phyloP scores from a whole-genome alignment of 2,888 invertebrate genomes.

The Achlya flavicornis region DNA sequence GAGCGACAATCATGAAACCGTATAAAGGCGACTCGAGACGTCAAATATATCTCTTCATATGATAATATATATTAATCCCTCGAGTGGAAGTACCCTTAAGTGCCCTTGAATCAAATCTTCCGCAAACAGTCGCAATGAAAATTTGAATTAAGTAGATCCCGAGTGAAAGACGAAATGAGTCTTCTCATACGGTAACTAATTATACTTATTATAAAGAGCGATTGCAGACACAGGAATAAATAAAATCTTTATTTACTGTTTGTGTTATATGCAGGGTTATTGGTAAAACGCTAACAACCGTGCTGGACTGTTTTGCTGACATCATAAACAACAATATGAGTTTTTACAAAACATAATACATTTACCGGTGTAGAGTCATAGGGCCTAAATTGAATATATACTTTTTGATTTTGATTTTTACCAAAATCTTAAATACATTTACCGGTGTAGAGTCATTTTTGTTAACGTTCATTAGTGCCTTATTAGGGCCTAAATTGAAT shows the following conservation, averaged over 20 bases:
- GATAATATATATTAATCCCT: constrained; percentile 1
- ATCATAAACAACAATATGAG: no score
- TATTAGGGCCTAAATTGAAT: no score
- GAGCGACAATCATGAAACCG: not conserved
- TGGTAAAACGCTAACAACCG: no score
- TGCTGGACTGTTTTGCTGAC: no score
- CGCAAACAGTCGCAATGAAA: not conserved
- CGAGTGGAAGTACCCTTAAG: not conserved
- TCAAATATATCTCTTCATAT: not conserved
- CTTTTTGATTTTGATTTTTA: no score
- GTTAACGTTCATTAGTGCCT: no score
- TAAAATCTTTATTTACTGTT: not conserved
- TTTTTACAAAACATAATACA: no score
- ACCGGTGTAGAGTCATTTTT: no score
- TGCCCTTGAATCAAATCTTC: not conserved
- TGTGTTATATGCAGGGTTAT: not conserved
- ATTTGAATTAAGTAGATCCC: not conserved
- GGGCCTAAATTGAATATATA: no score
- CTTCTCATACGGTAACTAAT: not conserved
- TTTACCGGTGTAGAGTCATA: no score
- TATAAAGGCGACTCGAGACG: no score
- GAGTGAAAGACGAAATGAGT: not conserved
- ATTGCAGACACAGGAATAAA: not conserved
- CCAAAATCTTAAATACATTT: no score
- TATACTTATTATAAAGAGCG: not conserved